phyloP scores from a whole-genome alignment of 2,888 invertebrate genomes.

The Monoplex corrugatus region DNA sequence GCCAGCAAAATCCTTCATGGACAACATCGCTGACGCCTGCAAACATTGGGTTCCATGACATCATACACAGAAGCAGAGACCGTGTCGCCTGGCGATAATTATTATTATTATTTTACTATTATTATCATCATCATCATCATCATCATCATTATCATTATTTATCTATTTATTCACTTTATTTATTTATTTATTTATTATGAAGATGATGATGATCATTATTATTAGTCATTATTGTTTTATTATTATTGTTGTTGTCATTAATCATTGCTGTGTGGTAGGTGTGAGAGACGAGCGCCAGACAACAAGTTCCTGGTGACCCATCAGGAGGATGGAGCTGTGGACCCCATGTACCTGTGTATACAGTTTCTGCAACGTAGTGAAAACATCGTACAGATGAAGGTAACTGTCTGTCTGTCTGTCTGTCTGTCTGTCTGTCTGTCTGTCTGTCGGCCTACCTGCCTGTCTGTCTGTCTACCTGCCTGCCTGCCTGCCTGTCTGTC shows the following conservation, averaged over 20 bases:
- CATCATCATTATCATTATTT: too few species aligned
- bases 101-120: too few species aligned
- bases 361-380: slow-evolving; percentile 71
- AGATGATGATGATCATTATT: neutral
- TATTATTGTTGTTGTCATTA: neutral
- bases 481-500: too few species aligned
- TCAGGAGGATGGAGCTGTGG: slow-evolving; percentile 49
- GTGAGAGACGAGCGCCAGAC: slow-evolving; percentile 59
- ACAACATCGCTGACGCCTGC: too few species aligned
- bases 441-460: too few species aligned
- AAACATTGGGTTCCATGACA: too few species aligned
- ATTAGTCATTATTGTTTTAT: too few species aligned
- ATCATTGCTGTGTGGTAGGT: slow-evolving; percentile 48
- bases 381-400: slow-evolving; percentile 72
- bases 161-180: too few species aligned
- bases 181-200: neutral
- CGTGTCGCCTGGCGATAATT: too few species aligned
- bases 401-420: slow-evolving; percentile 3
- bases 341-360: slow-evolving; percentile 68
- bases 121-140: slow-evolving; percentile 25
- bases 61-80: too few species aligned
- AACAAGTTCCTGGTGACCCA: slow-evolving; percentile 68
- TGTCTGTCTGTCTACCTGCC: too few species aligned
- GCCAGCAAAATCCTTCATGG: too few species aligned
- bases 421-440: neutral